Evolutionary conservation across 2,888 invertebrate species (phyloP), one percentile per base, ranked within the genome.

Genomic region (Alitta virens): DNA sequence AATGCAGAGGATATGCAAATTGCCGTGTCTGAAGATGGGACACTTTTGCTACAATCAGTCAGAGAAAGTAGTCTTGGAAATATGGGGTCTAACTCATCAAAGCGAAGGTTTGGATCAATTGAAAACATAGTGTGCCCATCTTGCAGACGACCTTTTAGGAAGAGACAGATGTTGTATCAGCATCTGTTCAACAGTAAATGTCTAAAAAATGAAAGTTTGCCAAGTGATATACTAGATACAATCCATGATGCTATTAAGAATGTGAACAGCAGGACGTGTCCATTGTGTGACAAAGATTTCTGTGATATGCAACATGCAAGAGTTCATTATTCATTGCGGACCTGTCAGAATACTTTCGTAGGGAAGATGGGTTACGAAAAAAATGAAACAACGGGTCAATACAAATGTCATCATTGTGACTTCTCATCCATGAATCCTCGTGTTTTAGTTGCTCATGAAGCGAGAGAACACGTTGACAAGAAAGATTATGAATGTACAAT

Each of bases 381-480:
- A 55, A 38, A 24, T 12, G 21, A 23, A 21, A n/a, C 38, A 16
- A 55, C 55, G 55, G 40, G 40, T 3, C 18, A 7, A 18, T 55
- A 55, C 55, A 27, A 55, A n/a, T 55, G 55, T 12, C 27, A 38
- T 9, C 38, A 55, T 38, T 55, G 55, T 16, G 55, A 33, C 38
- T 55, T 33, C 38, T 38, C 33, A 1, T 21, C 27, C 23, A 27
- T 21, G 14, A 38, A 27, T 5, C 55, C 55, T 2, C 18, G 40
- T n/a, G 23, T 27, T 21, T n/a, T 55, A n/a, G 23, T 33, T 16
- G 38, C 33, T 18, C 55, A 55, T 33, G 55, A 55, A 26, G 55
- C 55, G 2, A 27, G 55, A 12, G 14, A 14, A 5, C 55, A 55
- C 18, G 23, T 55, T 5, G 55, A 55, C 21, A 55, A 55, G 38